Base-by-base conservation (phyloP, 2,797 vertebrate species). In the Poecilia wingei region DNA sequence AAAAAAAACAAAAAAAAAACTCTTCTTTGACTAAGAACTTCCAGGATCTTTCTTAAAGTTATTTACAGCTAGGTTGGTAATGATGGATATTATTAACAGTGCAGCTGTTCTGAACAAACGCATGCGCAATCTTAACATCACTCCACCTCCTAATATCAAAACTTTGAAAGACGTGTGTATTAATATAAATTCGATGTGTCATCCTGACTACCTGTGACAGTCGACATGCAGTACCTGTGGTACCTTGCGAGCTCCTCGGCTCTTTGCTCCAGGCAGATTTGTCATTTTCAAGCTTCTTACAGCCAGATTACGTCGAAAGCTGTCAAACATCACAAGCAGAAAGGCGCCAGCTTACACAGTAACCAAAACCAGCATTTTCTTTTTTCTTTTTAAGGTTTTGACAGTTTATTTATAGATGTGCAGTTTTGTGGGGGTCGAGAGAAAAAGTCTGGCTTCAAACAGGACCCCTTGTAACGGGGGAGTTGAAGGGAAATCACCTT, bases 281-380 rank as follows among this genome's bases (percentile, higher is more conserved):
- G 64, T 84, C 87, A 45, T 78, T 87, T 77, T 86, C 89, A 91
- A 89, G 87, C 87, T 87, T 78, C 85, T 92, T 90, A 88, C 72
- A 78, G 77, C 36, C 74, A 89, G 85, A 88, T 92, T 90, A 90
- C 49, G 79, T 84, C 74, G 76, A 86, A 87, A 87, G 87, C 86
- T 89, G 89, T 88, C 84, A 91, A 88, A 84, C 80, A 87, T 86
- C 70, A 78, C 82, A 87, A 82, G 59, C 61, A 81, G 78, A 84
- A 85, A 89, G 49, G 73, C 61, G 20, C 16, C 68, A 84, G 79
- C 51, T 69, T 59, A 16, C 77, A 78, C 28, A 10, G 64, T 18
- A 75, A 68, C 41, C 77, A 43, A 81, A 79, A 69, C 80, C 76
- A 70, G 73, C 77, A 66, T 71, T 80, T 85, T 81, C 51, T 28